phyloP scores from a whole-genome alignment of 92 coral and sea anemone genomes.

The Epizoanthus scotinus region DNA sequence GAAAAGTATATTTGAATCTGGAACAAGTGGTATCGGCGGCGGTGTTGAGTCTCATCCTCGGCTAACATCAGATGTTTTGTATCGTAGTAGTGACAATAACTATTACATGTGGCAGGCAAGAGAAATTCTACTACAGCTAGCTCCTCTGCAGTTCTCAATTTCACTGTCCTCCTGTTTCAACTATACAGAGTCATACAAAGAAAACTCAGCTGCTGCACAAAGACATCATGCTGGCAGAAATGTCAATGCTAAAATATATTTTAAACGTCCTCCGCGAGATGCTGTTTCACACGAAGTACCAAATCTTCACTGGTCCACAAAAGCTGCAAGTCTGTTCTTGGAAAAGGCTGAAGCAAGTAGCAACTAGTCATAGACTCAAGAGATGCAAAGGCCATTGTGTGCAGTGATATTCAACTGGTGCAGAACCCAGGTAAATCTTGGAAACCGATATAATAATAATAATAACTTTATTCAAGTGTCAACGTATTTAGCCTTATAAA shows the following conservation, averaged over 20 bases:
- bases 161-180: conserved; percentile 55
- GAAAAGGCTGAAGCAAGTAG: conserved; percentile 22
- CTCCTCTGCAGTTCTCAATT: conserved; percentile 35
- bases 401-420: conserved; percentile 29
- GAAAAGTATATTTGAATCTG: conserved; percentile 39
- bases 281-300: conserved; percentile 19
- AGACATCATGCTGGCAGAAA: conserved; percentile 46
- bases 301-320: conserved; percentile 53
- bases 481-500: too few relatives aligned
- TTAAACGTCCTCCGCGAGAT: conserved; percentile 43
- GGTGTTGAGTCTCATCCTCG: conserved; percentile 55
- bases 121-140: conserved; percentile 39
- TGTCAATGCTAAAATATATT: conserved; percentile 41
- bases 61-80: conserved; percentile 46
- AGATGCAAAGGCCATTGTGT: conserved; percentile 49
- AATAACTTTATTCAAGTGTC: too few relatives aligned
- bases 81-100: conserved; percentile 31
- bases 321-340: conserved; percentile 32
- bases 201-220: conserved; percentile 28
- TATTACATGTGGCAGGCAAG: conserved; percentile 51
- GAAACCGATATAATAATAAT: too few relatives aligned
- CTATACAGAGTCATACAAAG: conserved; percentile 45
- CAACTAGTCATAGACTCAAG: conserved; percentile 43
- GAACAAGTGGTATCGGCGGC: conserved; percentile 34
- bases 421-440: conserved; percentile 37